Percentiles rank a stretch among this genome's conserved stretches.
These are phyloP conservation scores for Platichthys stellatus DNA, from an alignment of 2,113 vertebrate species.

Conservation along the genomic window DNA sequence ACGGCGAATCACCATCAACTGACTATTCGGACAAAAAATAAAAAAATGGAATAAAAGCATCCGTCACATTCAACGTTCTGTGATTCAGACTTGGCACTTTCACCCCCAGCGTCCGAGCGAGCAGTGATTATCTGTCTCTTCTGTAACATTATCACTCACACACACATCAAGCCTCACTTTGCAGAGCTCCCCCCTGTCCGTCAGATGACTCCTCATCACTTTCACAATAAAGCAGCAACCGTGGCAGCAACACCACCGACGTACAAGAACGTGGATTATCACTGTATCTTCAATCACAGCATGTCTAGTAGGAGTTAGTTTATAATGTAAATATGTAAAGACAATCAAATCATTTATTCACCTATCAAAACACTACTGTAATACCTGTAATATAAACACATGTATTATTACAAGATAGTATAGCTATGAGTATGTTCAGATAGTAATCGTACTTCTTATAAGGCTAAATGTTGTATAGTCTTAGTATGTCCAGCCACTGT, in stretches of 20 bases:
- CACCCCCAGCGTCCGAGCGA: constrained; percentile 24
- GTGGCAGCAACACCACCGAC: constrained; percentile 49
- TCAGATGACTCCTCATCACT: constrained; percentile 57
- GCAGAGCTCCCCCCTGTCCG: constrained; percentile 31
- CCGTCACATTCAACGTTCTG: constrained; percentile 38
- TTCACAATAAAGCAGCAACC: constrained; percentile 73
- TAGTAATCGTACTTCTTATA: constrained; percentile 65
- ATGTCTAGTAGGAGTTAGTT: constrained; percentile 61
- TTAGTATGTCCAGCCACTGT: constrained; percentile 32
- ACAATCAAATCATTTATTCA: constrained; percentile 36
- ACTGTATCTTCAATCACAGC: constrained; percentile 59
- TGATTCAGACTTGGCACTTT: constrained; percentile 40
- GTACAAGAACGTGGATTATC: constrained; percentile 51
- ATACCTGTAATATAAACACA: constrained; percentile 67
- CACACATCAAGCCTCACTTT: constrained; percentile 41
- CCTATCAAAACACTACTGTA: constrained; percentile 62
- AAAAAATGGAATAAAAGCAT: constrained; percentile 21
- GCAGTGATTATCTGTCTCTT: constrained; percentile 14
- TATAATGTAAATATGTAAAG: constrained; percentile 45
- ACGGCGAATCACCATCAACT: constrained; percentile 24
- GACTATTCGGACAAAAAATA: constrained; percentile 7
- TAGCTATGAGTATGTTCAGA: constrained; percentile 53
- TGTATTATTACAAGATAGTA: constrained; percentile 66
- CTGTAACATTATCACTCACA: constrained; percentile 15
- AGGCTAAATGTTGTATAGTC: constrained; percentile 26